Conservation (phyloP, 2,797 vertebrate species). For the Pangasius djambal region DNA sequence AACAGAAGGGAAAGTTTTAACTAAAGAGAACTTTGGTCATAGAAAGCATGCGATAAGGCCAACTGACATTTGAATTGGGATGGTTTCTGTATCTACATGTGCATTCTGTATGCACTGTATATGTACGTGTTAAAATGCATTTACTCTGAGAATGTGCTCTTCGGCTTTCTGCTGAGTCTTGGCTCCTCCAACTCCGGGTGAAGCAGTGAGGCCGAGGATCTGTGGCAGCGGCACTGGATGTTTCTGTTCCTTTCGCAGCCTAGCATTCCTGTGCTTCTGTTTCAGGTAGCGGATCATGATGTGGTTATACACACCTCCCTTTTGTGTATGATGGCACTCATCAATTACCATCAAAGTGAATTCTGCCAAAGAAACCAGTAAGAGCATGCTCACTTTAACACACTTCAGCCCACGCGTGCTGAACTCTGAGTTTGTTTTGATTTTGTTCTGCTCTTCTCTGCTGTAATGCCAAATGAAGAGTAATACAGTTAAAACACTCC, state of each 20-base stretch:
- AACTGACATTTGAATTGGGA: background rate
- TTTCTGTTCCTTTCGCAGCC: conserved; percentile 77
- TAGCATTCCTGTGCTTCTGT: conserved; percentile 83
- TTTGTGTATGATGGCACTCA: conserved; percentile 96
- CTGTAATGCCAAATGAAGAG: background rate
- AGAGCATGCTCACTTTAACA: background rate
- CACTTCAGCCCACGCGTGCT: background rate
- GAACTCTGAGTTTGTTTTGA: conserved; percentile 4
- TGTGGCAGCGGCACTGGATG: conserved; percentile 80
- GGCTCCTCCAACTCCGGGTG: conserved; percentile 91
- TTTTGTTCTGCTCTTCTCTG: background rate
- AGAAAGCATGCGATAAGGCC: background rate
- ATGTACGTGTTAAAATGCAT: conserved; percentile 38
- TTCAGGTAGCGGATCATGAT: conserved; percentile 93
- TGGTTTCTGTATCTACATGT: background rate
- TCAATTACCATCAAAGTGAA: conserved; percentile 92
- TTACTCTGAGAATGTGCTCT: conserved; percentile 93
- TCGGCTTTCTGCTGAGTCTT: conserved; percentile 79
- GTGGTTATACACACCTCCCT: conserved; percentile 91
- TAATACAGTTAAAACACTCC: background rate
- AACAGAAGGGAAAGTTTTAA: background rate
- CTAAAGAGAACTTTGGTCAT: background rate
- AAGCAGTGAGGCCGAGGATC: conserved; percentile 92
- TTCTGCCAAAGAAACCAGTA: conserved; percentile 69
- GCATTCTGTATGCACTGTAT: background rate